These are phyloP conservation scores for Athripsodes cinereus DNA, from an alignment of 2,888 invertebrate genomes.

Conservation along the genomic window DNA sequence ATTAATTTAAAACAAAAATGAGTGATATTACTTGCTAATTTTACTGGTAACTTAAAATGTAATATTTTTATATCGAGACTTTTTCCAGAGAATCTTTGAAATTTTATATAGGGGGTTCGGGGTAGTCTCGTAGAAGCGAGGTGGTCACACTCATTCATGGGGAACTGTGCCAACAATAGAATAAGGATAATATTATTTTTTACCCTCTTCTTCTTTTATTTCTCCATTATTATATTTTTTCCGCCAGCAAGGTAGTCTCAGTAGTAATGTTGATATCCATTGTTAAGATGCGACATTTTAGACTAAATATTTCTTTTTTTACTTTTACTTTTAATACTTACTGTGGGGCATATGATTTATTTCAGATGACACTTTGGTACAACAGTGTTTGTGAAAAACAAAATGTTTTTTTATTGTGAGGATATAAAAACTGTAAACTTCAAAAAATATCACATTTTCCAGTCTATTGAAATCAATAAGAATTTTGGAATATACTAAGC, in stretches of 20 bases:
- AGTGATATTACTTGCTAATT: too few species aligned
- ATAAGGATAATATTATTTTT: conserved; percentile 23
- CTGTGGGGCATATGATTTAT: conserved; percentile 6
- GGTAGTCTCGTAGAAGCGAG: conserved; percentile 5
- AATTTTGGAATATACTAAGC: too few species aligned
- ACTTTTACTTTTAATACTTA: background rate
- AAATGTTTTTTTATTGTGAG: too few species aligned
- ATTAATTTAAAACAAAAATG: too few species aligned
- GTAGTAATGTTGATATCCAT: too few species aligned
- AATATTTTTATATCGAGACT: too few species aligned
- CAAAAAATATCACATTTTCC: too few species aligned
- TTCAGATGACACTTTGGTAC: conserved; percentile 1
- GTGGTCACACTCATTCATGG: conserved; percentile 19
- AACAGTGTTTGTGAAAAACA: background rate
- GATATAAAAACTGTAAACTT: too few species aligned
- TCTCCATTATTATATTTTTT: conserved; percentile 4
- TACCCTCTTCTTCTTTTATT: conserved; percentile 5
- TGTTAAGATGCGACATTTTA: background rate
- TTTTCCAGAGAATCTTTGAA: too few species aligned
- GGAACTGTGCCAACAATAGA: conserved; percentile 25
- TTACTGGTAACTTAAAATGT: too few species aligned
- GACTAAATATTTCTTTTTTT: conserved; percentile 3
- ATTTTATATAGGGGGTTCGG: too few species aligned
- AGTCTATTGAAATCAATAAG: too few species aligned
- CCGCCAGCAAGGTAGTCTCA: background rate